A percentile compares a stretch with the other conserved stretches of the same genome.
Evolutionary conservation across 2,113 vertebrate genomes (phyloP).

Genomic region (Lophura nycthemera): DNA sequence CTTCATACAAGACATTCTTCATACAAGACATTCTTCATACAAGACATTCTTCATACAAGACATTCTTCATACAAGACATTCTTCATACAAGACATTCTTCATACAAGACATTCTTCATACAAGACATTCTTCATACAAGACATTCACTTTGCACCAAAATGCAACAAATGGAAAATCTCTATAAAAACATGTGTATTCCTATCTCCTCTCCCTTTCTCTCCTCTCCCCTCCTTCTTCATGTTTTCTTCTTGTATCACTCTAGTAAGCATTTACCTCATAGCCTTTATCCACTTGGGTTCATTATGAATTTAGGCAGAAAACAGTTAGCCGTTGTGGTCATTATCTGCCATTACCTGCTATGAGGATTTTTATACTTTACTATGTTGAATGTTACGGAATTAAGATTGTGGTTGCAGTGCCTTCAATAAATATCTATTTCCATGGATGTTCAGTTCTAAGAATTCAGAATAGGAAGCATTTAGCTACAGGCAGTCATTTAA

Average conservation of each 20-base stretch:
- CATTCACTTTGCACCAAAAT: not conserved
- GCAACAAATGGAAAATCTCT: not conserved
- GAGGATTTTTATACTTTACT: not conserved
- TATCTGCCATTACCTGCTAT: not conserved
- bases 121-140: not conserved
- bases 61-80: not conserved
- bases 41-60: no score
- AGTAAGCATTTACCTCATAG: not conserved
- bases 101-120: no score
- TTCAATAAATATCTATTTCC: not conserved
- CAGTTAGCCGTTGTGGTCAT: not conserved
- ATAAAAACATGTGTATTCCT: not conserved
- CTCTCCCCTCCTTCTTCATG: not conserved
- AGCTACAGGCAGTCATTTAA: slow-evolving; percentile 2
- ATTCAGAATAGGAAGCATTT: not conserved
- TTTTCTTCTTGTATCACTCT: not conserved
- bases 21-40: not conserved
- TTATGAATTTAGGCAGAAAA: not conserved
- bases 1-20: not conserved
- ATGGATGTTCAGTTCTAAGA: not conserved
- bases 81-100: not conserved
- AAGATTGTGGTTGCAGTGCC: not conserved
- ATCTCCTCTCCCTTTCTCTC: not conserved
- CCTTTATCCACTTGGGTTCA: not conserved
- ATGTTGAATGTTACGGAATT: not conserved